Evolutionary conservation across 2,113 vertebrate genomes (phyloP), one percentile per base, ranked within the genome.

Genomic region (Tauraco erythrolophus): DNA sequence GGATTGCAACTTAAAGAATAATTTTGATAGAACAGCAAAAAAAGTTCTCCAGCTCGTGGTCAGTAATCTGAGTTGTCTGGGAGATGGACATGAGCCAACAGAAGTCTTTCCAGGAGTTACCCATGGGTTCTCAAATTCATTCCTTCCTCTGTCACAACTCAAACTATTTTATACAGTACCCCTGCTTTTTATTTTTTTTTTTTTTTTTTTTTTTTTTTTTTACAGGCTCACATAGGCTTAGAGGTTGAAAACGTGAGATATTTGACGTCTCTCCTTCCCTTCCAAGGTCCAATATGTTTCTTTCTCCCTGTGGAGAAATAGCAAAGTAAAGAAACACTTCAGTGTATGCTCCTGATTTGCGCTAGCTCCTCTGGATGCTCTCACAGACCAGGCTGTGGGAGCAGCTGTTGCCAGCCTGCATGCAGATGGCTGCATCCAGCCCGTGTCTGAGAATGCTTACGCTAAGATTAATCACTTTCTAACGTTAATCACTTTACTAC

Each of bases 81-180:
- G 83, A 93, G 65, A 87, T 79, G 64, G 84, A 96, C 37, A 8
- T 54, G 66, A 91, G 75, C 58, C 41, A 62, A 43, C 5, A 83
- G 61, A 96, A 87, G 10, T 60, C 78, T 94, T 97, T 79, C 68
- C 71, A 88, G 88, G 39, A 68, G 60, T 96, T 83, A 86, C 31
- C 54, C 71, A 16, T 60, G 56, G 10, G 30, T 46, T 62, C 61
- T 95, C 62, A 94, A 28, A 94, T 97, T 84, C 19, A 39, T 95
- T 91, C 24, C 14, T 84, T 87, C 61, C 10, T 78, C 65, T 81
- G 6, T 61, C 62, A 92, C 56, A 84, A 41, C 45, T 92, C 61
- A 88, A 54, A 28, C 9, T 72, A 43, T 60, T 97, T 95, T 72
- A 79, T 89, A 57, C 97, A 93, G 57, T 81, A 70, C 41, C 25